Evolutionary conservation across 64 coral and sea anemone genomes (phyloP).

Genomic region (Platygyra sinensis): DNA sequence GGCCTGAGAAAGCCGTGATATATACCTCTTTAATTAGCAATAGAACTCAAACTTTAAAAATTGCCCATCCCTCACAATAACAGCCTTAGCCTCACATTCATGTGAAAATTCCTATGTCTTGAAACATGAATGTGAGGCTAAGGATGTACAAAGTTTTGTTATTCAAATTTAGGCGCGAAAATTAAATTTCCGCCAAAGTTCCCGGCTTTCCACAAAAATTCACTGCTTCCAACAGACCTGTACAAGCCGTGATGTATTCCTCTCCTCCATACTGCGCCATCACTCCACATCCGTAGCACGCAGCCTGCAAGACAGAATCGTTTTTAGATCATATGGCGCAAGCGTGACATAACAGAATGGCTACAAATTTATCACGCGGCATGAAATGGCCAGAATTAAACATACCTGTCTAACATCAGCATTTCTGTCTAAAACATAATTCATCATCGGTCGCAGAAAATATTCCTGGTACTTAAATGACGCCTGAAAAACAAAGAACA

Average conservation of each 20-base stretch:
- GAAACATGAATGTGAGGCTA: no score
- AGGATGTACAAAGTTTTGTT: no score
- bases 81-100: no score
- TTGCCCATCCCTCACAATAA: no score
- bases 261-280: conserved; percentile 92
- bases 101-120: no score
- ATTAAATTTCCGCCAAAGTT: no score
- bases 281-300: conserved; percentile 88
- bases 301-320: conserved; percentile 56
- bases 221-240: conserved; percentile 49
- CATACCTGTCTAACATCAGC: conserved; percentile 94
- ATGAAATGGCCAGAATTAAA: not conserved
- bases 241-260: conserved; percentile 79
- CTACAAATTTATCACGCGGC: not conserved
- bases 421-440: conserved; percentile 84
- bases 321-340: not conserved
- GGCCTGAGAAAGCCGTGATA: no score
- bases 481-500: conserved; percentile 25
- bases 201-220: no score
- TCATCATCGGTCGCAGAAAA: conserved; percentile 81
- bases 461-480: conserved; percentile 94
- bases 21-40: no score
- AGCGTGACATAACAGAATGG: not conserved
- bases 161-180: no score
- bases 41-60: no score